Conservation (phyloP, 2,113 vertebrate species). For the Xiphophorus hellerii region DNA sequence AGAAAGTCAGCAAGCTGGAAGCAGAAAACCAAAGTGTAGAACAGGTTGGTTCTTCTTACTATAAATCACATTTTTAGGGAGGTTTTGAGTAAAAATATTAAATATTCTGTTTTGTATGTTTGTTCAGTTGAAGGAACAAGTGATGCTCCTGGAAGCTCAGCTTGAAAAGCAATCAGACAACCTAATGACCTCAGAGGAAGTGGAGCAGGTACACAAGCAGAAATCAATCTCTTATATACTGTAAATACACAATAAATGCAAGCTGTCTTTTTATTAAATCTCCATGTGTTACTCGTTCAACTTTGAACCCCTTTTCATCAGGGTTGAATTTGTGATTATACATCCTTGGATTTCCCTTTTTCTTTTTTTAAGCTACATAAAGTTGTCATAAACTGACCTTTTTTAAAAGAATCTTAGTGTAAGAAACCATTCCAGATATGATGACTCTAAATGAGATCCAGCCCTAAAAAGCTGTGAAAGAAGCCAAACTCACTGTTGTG, state of each 20-base stretch:
- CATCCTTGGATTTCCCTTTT: not conserved
- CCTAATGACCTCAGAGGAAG: constrained; percentile 83
- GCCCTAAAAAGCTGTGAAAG: not conserved
- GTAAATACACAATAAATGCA: not conserved
- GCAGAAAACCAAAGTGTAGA: constrained; percentile 85
- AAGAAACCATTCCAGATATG: not conserved
- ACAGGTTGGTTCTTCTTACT: constrained; percentile 75
- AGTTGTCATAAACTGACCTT: not conserved
- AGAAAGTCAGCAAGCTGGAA: constrained; percentile 84
- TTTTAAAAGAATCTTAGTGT: not conserved
- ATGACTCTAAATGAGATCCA: too few species aligned
- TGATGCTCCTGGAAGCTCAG: constrained; percentile 87
- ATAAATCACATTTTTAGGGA: not conserved
- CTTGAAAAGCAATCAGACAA: constrained; percentile 88
- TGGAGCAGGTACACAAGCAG: constrained; percentile 77
- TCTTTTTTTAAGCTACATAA: not conserved
- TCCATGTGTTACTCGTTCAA: not conserved
- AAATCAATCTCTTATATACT: not conserved
- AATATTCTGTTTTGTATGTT: not conserved
- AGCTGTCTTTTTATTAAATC: not conserved
- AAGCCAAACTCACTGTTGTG: not conserved
- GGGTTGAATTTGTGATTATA: not conserved
- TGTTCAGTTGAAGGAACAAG: constrained; percentile 86
- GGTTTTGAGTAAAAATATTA: not conserved
- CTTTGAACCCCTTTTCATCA: not conserved